Evolutionary conservation across 2,888 invertebrate genomes (phyloP), one percentile per base, ranked within the genome.

Genomic region (Melitaea athalia): DNA sequence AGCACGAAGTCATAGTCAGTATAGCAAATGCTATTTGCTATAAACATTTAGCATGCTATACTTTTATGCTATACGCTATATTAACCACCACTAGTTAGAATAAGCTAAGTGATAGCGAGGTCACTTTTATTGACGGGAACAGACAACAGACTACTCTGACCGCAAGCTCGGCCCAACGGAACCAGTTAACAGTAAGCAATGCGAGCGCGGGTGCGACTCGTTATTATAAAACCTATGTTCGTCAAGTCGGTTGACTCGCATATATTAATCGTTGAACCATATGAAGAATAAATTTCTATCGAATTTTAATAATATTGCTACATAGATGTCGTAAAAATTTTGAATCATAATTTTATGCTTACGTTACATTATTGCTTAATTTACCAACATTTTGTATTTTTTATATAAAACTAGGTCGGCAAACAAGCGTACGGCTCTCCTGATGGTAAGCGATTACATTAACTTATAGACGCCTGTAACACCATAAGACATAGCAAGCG

Each of bases 171-270:
- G 63, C 53, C 62, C 65, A 69, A 72, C 38, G 8, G 24, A 24
- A 24, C 24, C 24, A 66, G 67, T 63, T 24, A 69, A 24, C 50
- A 64, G 55, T 63, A 57, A 67, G 63, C 59, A 38, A 42, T 57
- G 49, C 47, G 63, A 67, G 55, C 62, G 64, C 67, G 61, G 63
- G 63, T 49, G 69, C 64, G 63, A 60, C 59, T 33, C 63, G 63
- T 50, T 24, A 69, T 70, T 69, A 67, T 62, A 12, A 53, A 70
- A 74, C 69, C 66, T 61, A 70, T 64, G 64, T 59, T 64, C 62
- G 61, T 72, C 64, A 59, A 64, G 42, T 71, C 63, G 42, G 50
- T 57, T 69, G 69, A 71, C 63, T 63, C 57, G 38, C 63, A 38
- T 42, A 70, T 65, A 68, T 64, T 72, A 66, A 68, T 68, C 31